Evolutionary conservation across 2,888 invertebrate genomes (phyloP).

Genomic region (Autographa gamma): DNA sequence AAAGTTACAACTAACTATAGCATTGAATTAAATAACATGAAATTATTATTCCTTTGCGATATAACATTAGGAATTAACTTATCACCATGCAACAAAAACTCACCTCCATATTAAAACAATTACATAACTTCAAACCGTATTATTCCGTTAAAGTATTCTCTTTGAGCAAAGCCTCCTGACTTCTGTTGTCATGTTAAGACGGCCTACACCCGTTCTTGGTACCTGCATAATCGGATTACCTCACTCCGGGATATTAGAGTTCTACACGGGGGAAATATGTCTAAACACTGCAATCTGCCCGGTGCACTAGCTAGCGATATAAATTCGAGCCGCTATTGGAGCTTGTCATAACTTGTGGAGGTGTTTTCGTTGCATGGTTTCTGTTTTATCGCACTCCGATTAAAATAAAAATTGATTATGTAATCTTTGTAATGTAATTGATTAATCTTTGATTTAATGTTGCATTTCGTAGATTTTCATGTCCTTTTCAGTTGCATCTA

Average conservation of each 20-base stretch:
- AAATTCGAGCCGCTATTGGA: conserved; percentile 31
- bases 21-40: too few relatives aligned
- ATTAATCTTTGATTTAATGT: too few relatives aligned
- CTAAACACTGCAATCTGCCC: conserved; percentile 72
- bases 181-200: conserved; percentile 59
- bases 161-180: conserved; percentile 42
- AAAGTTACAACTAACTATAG: too few relatives aligned
- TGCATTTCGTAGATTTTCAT: not conserved
- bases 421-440: too few relatives aligned
- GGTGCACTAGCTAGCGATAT: conserved; percentile 28
- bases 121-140: conserved; percentile 11
- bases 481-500: too few relatives aligned
- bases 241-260: conserved; percentile 74
- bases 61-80: not conserved
- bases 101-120: not conserved
- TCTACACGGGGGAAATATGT: conserved; percentile 82
- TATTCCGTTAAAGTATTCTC: conserved; percentile 33
- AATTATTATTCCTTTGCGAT: too few relatives aligned
- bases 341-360: conserved; percentile 11
- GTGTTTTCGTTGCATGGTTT: not conserved
- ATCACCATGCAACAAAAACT: not conserved
- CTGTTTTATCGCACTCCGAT: too few relatives aligned
- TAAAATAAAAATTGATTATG: too few relatives aligned
- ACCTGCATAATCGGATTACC: conserved; percentile 80
- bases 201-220: conserved; percentile 56